These are phyloP conservation scores for Cranoglanis bouderius DNA, from an alignment of 2,113 vertebrate species.

Conservation along the genomic window DNA sequence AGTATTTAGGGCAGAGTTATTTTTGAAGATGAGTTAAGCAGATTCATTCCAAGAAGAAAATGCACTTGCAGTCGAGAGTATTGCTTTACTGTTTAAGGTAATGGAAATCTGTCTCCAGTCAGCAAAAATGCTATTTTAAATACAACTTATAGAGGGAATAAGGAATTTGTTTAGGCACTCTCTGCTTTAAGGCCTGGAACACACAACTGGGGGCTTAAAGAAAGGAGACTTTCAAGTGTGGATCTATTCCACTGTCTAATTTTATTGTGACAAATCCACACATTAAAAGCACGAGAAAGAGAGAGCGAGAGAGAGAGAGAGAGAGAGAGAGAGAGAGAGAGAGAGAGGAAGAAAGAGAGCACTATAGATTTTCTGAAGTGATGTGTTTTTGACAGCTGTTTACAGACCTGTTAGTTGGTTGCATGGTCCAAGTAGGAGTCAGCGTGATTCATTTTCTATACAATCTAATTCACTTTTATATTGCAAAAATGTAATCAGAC, in stretches of 20 bases:
- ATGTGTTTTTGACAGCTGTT: neutral
- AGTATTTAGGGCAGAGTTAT: neutral
- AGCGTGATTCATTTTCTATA: neutral
- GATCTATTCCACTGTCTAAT: conserved; percentile 65
- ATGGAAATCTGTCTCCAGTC: neutral
- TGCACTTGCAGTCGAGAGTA: neutral
- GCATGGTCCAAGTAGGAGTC: neutral
- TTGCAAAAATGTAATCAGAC: neutral
- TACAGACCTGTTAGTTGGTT: neutral
- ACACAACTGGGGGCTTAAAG: conserved; percentile 47
- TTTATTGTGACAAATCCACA: neutral
- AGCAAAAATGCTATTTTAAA: conserved; percentile 9
- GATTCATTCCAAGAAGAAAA: neutral
- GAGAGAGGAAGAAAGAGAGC: no score
- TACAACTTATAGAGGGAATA: conserved; percentile 3
- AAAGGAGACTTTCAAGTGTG: conserved; percentile 65
- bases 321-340: neutral
- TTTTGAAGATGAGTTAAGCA: neutral
- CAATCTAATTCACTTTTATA: neutral
- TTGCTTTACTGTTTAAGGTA: neutral
- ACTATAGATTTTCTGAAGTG: neutral
- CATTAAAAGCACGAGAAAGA: neutral
- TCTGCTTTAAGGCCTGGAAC: neutral
- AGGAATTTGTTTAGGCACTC: neutral
- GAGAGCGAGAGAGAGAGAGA: neutral